These are phyloP conservation scores for Chloroclysta siterata DNA, from an alignment of 2,888 invertebrate species.

Conservation along the genomic window DNA sequence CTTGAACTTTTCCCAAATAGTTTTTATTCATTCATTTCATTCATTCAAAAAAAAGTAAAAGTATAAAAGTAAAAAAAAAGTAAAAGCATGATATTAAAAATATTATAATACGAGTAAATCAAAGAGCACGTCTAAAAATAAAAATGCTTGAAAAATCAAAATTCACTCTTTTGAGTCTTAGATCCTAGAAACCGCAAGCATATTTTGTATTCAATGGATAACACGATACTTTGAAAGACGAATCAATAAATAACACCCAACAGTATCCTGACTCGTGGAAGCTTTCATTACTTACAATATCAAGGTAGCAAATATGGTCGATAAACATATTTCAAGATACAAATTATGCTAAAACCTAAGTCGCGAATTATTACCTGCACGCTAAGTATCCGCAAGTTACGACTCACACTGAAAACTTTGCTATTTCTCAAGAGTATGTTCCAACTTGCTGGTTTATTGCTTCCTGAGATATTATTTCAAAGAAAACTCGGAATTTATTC, in stretches of 20 bases:
- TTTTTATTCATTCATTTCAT: no score
- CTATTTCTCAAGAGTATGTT: constrained; percentile 74
- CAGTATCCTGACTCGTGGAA: constrained; percentile 4
- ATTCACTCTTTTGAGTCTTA: no score
- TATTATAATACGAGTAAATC: no score
- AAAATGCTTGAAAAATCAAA: no score
- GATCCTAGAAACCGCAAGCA: no score
- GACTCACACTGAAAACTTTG: constrained; percentile 73
- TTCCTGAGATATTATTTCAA: constrained; percentile 81
- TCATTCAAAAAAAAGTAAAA: no score
- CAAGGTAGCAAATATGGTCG: constrained; percentile 28
- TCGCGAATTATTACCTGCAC: constrained; percentile 61
- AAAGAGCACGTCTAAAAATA: no score
- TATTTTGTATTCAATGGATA: background rate
- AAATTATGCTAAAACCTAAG: constrained; percentile 51
- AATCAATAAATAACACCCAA: constrained; percentile 10
- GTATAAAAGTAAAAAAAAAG: no score
- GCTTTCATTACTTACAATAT: constrained; percentile 21
- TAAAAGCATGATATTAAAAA: no score
- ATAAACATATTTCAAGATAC: constrained; percentile 44
- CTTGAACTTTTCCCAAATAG: no score
- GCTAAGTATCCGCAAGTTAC: constrained; percentile 65
- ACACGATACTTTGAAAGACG: constrained; percentile 2
- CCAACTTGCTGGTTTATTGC: constrained; percentile 82
- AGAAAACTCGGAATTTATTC: constrained; percentile 79